Percentiles rank a stretch among this genome's conserved stretches.
phyloP scores from a whole-genome alignment of 2,888 invertebrate genomes.

The Oegoconia quadripuncta region DNA sequence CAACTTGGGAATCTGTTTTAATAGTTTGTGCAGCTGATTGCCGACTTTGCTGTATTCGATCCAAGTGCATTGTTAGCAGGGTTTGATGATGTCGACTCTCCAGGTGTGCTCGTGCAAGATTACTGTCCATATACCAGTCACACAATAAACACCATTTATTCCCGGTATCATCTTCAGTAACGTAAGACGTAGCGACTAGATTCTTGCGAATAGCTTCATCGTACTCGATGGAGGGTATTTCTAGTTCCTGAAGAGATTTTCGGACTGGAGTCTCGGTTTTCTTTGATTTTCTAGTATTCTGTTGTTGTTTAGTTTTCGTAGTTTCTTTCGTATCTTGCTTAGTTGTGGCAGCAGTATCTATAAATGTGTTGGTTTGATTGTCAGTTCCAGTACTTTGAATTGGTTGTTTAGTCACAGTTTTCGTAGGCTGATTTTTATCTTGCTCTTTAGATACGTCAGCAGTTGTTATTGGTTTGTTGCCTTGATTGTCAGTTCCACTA shows the following conservation, averaged over 20 bases:
- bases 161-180: constrained; percentile 19
- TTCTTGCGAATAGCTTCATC: constrained; percentile 23
- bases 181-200: constrained; percentile 23
- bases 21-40: background rate
- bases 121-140: constrained; percentile 21
- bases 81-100: constrained; percentile 27
- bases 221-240: background rate
- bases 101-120: constrained; percentile 16
- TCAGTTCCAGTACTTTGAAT: too few species aligned
- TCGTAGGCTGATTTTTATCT: too few species aligned
- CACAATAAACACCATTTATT: constrained; percentile 30
- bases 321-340: background rate
- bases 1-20: too few species aligned
- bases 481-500: too few species aligned
- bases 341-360: background rate
- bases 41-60: constrained; percentile 12
- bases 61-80: constrained; percentile 28
- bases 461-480: too few species aligned
- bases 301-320: background rate
- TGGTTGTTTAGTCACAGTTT: too few species aligned
- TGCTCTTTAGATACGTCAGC: too few species aligned
- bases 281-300: background rate
- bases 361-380: background rate
- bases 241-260: background rate
- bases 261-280: constrained; percentile 2